Conservation (phyloP, 2,888 invertebrate species). For the Hydropsyche betteni region DNA sequence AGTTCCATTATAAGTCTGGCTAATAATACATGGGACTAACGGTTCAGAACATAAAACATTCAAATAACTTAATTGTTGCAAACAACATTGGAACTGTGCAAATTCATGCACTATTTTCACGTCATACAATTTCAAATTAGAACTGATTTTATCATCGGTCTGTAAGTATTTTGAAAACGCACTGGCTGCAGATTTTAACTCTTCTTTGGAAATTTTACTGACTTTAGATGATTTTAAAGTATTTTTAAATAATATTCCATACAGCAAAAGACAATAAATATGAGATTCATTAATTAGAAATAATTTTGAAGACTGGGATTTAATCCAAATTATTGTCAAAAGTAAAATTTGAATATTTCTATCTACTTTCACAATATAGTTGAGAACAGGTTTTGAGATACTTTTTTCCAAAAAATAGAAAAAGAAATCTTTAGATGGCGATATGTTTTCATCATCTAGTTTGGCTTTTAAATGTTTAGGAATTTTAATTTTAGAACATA, state of each 20-base stretch:
- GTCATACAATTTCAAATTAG: slow-evolving; percentile 66
- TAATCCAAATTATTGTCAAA: slow-evolving; percentile 70
- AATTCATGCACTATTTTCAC: slow-evolving; percentile 69
- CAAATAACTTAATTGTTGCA: slow-evolving; percentile 68
- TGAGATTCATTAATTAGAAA: slow-evolving; percentile 58
- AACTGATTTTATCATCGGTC: slow-evolving; percentile 66
- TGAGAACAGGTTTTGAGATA: slow-evolving; percentile 58
- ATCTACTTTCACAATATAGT: slow-evolving; percentile 63
- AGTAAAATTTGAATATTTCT: slow-evolving; percentile 69
- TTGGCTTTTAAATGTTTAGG: slow-evolving; percentile 53
- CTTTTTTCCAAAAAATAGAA: slow-evolving; percentile 62
- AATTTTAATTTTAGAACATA: slow-evolving; percentile 54
- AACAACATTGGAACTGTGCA: slow-evolving; percentile 73
- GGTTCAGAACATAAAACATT: slow-evolving; percentile 73
- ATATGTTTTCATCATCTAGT: slow-evolving; percentile 53
- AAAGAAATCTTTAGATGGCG: slow-evolving; percentile 58
- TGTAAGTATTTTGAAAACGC: slow-evolving; percentile 69
- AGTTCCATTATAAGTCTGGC: slow-evolving; percentile 77
- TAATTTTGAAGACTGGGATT: slow-evolving; percentile 15
- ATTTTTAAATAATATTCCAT: slow-evolving; percentile 64
- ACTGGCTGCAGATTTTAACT: slow-evolving; percentile 68
- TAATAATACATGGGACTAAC: slow-evolving; percentile 66
- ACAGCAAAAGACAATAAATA: slow-evolving; percentile 68
- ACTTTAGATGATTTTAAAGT: background rate
- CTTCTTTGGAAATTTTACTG: slow-evolving; percentile 56